Evolutionary conservation across 2,797 vertebrate genomes (phyloP).

Genomic region (Smutsia gigantea): DNA sequence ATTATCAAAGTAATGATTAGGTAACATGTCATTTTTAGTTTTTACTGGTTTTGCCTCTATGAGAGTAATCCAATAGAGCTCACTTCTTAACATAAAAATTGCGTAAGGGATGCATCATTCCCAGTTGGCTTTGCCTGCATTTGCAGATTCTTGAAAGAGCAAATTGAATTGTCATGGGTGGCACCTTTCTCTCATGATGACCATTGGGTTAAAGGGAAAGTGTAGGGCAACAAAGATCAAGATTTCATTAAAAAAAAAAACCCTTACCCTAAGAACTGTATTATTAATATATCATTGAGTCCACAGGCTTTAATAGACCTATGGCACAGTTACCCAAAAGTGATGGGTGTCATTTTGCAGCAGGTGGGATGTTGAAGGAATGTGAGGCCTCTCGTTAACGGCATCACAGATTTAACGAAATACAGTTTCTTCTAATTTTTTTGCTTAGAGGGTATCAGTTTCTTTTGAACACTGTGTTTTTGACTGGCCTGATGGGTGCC

Average conservation of each 20-base stretch:
- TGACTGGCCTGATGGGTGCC: slow-evolving; percentile 54
- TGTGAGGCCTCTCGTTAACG: neutral
- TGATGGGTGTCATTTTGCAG: neutral
- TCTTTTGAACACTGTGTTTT: slow-evolving; percentile 43
- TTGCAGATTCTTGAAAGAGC: slow-evolving; percentile 72
- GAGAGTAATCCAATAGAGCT: slow-evolving; percentile 76
- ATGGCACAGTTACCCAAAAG: neutral
- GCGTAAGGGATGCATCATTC: slow-evolving; percentile 1
- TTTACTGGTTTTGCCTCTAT: slow-evolving; percentile 58
- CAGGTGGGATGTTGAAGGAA: neutral
- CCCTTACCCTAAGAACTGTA: slow-evolving; percentile 28
- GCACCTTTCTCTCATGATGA: slow-evolving; percentile 33
- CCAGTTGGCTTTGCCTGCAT: slow-evolving; percentile 55
- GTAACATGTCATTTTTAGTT: slow-evolving; percentile 76
- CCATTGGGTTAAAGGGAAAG: neutral
- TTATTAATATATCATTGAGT: neutral
- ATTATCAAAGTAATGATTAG: slow-evolving; percentile 81
- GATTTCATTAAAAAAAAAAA: slow-evolving; percentile 15
- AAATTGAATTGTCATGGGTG: slow-evolving; percentile 77
- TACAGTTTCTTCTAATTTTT: slow-evolving; percentile 3
- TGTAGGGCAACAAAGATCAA: neutral
- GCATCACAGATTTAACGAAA: neutral
- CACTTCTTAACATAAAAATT: slow-evolving; percentile 68
- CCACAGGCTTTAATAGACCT: neutral
- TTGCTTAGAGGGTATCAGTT: slow-evolving; percentile 20